Evolutionary conservation across 2,113 vertebrate genomes (phyloP), one percentile per base, ranked within the genome.

Genomic region (Etheostoma spectabile): DNA sequence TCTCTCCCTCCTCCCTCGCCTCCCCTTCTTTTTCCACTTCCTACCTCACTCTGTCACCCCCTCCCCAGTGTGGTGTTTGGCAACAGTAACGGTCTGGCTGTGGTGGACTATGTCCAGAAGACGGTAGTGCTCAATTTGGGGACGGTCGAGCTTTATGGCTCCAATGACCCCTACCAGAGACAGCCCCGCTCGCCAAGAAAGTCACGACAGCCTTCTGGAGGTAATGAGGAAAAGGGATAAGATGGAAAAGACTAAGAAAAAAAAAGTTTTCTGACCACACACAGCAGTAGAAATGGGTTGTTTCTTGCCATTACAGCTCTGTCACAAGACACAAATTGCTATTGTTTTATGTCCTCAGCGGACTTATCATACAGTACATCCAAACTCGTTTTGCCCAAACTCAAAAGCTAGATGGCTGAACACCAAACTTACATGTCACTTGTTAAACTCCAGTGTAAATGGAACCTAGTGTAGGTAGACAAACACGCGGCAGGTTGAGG

Each of bases 21-120:
- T 11, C 21, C 56, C 33, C 19, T 46, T 2, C 49, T 53, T 45
- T 45, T 64, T 45, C 42, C 22, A n/a, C 60, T 24, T 63, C 2
- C 59, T 42, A 8, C 69, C 21, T 24, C 14, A 55, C 55, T 81
- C n/a, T 63, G 4, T 46, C 16, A 1, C 33, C 21, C 24, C 60
- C 11, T 24, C 21, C 42, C 11, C 88, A 94, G 92, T 65, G 88
- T 98, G 95, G 97, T 98, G 92, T 99, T 99, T 95, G 98, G 98
- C 85, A 99, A 99, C 91, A 98, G 96, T 83, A 99, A 97, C 59
- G 98, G 98, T 85, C 96, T 99, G 88, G 98, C 97, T 0, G 96
- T 99, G 89, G 97, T 99, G 79, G 98, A 99, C 95, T 99, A 99
- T 90, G 91, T 99, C 75, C 98, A 99, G 96, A 99, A 98, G 94